Conservation (phyloP, 2,888 invertebrate species). For the Metallyticus violacea region DNA sequence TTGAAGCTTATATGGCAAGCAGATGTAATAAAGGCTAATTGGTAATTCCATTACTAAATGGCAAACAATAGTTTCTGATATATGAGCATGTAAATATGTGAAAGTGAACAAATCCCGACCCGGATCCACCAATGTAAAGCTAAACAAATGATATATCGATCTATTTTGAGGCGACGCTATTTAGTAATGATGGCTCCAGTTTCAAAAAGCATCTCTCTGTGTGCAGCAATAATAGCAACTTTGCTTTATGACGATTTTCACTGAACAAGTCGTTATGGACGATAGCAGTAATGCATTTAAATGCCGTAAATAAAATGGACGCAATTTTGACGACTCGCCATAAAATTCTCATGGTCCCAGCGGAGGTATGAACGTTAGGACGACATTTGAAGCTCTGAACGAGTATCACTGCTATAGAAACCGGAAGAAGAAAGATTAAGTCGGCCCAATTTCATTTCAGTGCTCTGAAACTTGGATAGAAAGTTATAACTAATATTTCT, state of each 20-base stretch:
- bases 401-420: neutral
- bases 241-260: neutral
- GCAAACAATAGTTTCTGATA: neutral
- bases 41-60: neutral
- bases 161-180: neutral
- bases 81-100: neutral
- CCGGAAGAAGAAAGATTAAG: neutral
- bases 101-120: neutral
- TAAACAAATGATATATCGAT: no score
- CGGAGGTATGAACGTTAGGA: neutral
- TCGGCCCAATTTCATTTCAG: no score
- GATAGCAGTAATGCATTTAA: neutral
- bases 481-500: no score
- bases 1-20: no score
- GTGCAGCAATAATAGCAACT: neutral
- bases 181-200: neutral
- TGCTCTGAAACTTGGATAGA: no score
- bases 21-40: no score
- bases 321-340: neutral
- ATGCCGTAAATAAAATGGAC: neutral
- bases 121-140: no score
- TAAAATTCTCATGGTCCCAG: neutral
- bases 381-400: neutral
- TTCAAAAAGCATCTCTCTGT: neutral
- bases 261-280: neutral